These are phyloP conservation scores for Grapholita molesta DNA, from an alignment of 1,140 invertebrate species.

Conservation along the genomic window DNA sequence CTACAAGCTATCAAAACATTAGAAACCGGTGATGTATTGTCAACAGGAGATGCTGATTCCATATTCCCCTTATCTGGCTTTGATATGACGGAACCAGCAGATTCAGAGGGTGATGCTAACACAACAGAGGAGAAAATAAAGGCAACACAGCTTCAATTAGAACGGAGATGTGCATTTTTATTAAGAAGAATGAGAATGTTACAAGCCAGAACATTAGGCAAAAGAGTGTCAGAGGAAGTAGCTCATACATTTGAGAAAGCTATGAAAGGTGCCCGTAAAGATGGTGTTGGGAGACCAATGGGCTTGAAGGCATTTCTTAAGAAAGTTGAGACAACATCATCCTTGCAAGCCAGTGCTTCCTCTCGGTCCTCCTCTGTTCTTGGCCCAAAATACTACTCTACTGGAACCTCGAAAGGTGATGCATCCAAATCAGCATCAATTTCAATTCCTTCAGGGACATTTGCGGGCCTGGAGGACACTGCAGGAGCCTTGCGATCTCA, in stretches of 20 bases:
- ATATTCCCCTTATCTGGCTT: conserved; percentile 81
- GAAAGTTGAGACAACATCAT: conserved; percentile 59
- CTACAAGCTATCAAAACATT: conserved; percentile 84
- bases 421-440: conserved; percentile 63
- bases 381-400: conserved; percentile 79
- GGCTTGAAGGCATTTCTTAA: conserved; percentile 63
- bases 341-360: conserved; percentile 63
- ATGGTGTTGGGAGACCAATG: conserved; percentile 53
- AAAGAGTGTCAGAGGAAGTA: conserved; percentile 87
- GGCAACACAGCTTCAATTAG: conserved; percentile 81
- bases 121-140: conserved; percentile 64
- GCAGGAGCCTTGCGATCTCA: conserved; percentile 85
- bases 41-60: conserved; percentile 74
- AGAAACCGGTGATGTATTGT: conserved; percentile 75
- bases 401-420: conserved; percentile 80
- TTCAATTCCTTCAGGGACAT: conserved; percentile 62
- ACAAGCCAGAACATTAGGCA: conserved; percentile 85
- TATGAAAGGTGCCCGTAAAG: conserved; percentile 60
- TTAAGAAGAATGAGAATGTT: conserved; percentile 86
- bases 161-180: conserved; percentile 84
- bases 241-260: conserved; percentile 84
- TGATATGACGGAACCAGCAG: conserved; percentile 78
- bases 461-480: conserved; percentile 81
- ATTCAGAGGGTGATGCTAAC: conserved; percentile 62
- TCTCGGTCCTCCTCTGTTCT: conserved; percentile 42